Percentiles rank a stretch among this genome's conserved stretches.
phyloP scores from a whole-genome alignment of 2,888 invertebrate species.

The Napeogenes inachia region DNA sequence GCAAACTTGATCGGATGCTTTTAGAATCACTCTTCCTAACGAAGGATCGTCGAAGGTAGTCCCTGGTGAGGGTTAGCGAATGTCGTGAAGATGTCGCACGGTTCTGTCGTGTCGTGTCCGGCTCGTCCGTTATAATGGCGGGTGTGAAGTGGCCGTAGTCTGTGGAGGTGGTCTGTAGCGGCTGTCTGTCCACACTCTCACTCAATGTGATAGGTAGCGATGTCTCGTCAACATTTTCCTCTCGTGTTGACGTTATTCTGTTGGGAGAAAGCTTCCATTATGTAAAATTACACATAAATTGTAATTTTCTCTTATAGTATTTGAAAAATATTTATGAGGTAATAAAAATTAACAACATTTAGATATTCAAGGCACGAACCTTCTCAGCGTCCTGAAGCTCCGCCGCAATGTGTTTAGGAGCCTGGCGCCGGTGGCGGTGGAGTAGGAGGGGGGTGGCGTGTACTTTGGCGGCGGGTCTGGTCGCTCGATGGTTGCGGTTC shows the following conservation, averaged over 20 bases:
- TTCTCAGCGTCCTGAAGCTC: conserved; percentile 83
- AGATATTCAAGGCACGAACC: conserved; percentile 39
- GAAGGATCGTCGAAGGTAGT: conserved; percentile 61
- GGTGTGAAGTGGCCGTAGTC: conserved; percentile 46
- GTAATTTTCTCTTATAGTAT: no score
- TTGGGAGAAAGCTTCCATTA: neutral
- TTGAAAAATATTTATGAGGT: no score
- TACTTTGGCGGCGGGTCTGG: conserved; percentile 93
- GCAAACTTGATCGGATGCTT: conserved; percentile 62
- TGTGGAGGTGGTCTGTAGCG: conserved; percentile 41
- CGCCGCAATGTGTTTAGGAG: conserved; percentile 87
- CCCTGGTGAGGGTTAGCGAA: conserved; percentile 57
- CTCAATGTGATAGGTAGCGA: conserved; percentile 66
- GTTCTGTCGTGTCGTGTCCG: conserved; percentile 35
- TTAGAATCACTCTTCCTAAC: conserved; percentile 66
- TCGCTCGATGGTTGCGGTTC: conserved; percentile 23
- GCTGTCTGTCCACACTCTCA: conserved; percentile 58
- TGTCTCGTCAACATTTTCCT: conserved; percentile 49
- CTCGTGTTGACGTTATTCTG: conserved; percentile 60
- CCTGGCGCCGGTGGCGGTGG: conserved; percentile 92
- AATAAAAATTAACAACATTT: no score
- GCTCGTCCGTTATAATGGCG: conserved; percentile 56
- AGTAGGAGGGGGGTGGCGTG: conserved; percentile 94
- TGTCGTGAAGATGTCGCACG: conserved; percentile 49
- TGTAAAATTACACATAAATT: no score